Evolutionary conservation across 2,888 invertebrate genomes (phyloP).

Genomic region (Endotricha flammealis): DNA sequence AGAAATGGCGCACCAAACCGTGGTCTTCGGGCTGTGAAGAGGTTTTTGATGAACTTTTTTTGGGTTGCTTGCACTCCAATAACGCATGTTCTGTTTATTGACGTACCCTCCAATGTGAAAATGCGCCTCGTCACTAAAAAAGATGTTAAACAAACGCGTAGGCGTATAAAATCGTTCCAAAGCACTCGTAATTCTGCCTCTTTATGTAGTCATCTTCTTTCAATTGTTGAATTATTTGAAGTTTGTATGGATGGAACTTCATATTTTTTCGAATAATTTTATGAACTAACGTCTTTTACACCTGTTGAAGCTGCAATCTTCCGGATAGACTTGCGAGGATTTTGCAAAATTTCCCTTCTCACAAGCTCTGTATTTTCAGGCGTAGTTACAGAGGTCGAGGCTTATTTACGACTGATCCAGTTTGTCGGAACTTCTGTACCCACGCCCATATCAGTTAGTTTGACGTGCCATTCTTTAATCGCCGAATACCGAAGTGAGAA

Average conservation of each 20-base stretch:
- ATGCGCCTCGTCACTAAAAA: background rate
- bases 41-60: background rate
- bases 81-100: background rate
- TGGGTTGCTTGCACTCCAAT: background rate
- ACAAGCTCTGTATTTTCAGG: constrained; percentile 14
- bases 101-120: background rate
- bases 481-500: background rate
- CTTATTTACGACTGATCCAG: constrained; percentile 7
- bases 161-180: no score
- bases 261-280: constrained; percentile 14
- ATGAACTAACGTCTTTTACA: constrained; percentile 14
- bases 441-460: constrained; percentile 6
- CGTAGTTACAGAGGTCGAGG: no score
- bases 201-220: constrained; percentile 11
- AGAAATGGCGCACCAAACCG: background rate
- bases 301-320: constrained; percentile 16
- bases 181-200: constrained; percentile 12
- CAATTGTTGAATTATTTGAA: constrained; percentile 16
- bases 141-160: no score
- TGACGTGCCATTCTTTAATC: constrained; percentile 7
- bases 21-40: background rate
- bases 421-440: constrained; percentile 1
- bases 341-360: constrained; percentile 12
- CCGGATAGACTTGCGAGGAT: constrained; percentile 10
- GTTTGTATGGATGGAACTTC: constrained; percentile 15